Percentiles rank a stretch among this genome's conserved stretches.
Evolutionary conservation across 2,888 invertebrate species (phyloP).

Genomic region (Amiota communis): DNA sequence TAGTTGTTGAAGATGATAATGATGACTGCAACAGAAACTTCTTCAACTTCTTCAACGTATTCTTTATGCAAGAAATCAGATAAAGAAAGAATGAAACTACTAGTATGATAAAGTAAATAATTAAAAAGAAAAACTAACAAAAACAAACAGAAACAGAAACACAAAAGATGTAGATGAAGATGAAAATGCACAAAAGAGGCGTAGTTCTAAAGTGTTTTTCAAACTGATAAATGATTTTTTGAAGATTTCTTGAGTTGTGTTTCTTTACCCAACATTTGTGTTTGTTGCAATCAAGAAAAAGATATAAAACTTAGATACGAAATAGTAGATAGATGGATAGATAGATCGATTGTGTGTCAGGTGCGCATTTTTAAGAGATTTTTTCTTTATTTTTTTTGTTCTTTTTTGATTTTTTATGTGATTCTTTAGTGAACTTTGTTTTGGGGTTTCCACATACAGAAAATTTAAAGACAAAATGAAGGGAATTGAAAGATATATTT

Average conservation of each 20-base stretch:
- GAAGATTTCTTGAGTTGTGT: background rate
- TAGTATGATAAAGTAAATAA: conserved; percentile 1
- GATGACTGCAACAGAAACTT: too few species aligned
- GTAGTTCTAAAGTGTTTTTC: conserved; percentile 7
- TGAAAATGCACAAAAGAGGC: background rate
- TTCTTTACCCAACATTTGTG: background rate
- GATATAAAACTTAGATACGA: too few species aligned
- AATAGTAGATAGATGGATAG: too few species aligned
- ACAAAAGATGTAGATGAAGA: background rate
- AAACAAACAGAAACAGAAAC: conserved; percentile 8
- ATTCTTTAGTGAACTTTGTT: background rate
- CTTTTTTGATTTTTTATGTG: background rate
- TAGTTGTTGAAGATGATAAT: too few species aligned
- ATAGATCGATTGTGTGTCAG: conserved; percentile 15
- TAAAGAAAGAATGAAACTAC: conserved; percentile 3
- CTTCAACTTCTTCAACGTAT: too few species aligned
- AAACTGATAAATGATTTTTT: conserved; percentile 14
- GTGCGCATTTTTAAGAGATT: conserved; percentile 7
- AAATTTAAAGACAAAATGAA: background rate
- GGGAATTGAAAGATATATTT: conserved; percentile 43
- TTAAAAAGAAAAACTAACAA: background rate
- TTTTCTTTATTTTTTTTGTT: background rate
- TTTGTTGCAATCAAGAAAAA: conserved; percentile 6
- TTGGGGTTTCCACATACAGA: background rate
- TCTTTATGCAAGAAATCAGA: conserved; percentile 1